Base-by-base conservation (phyloP, 2,888 invertebrate species). In the Ennomos quercinarius region DNA sequence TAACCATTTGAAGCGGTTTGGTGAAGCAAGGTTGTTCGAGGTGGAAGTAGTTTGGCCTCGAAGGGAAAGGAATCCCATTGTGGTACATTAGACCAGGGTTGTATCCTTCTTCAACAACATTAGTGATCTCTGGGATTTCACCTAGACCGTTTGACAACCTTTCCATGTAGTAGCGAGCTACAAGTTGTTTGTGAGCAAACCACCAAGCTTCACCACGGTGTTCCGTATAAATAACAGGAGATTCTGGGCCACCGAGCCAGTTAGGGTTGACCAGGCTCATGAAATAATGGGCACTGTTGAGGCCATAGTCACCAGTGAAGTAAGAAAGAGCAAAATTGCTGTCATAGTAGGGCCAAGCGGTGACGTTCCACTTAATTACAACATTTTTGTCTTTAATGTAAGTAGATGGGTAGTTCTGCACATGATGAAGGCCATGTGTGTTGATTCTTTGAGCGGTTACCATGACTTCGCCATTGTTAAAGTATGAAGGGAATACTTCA, bases 141-240 rank as follows among this genome's bases (percentile, higher is more conserved):
- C 94, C 94, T 48, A 95, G 89, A 59, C 94, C 95, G 75, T 95
- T 94, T 8, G 95, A 94, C 52, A 96, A 84, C 80, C 96, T 95
- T 79, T 96, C 96, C 87, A 96, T 90, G 78, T 96, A 95, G 86
- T 96, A 97, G 66, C 95, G 95, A 61, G 95, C 93, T 66, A 96
- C 71, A 10, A 96, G 73, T 81, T 96, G 95, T 74, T 95, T 95
- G 73, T 95, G 94, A 45, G 67, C 10, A 56, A 65, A 76, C 77
- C 60, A 64, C 68, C 68, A 68, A 36, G 56, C 13, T 38, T 68
- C 68, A 43, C 68, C 68, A 52, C 68, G 68, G 36, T 52, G 54
- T 35, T 61, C 56, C 38, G 59, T 61, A 52, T 50, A 59, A 35
- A 66, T 94, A 93, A 50, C 87, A 55, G 92, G 86, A 66, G 91